Evolutionary conservation across 2,888 invertebrate genomes (phyloP).

Genomic region (Latrodectus hesperus): DNA sequence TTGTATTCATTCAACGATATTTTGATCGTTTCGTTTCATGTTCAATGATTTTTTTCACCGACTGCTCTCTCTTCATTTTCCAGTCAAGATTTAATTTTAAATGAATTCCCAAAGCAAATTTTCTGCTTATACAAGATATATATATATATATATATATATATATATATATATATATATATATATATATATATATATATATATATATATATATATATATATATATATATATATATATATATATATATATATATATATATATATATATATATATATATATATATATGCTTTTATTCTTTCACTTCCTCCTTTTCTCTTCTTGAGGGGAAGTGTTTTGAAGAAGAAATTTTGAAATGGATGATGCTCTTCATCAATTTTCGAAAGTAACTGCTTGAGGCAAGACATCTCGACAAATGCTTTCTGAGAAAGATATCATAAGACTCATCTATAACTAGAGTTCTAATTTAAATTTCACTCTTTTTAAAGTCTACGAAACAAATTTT

Average conservation of each 20-base stretch:
- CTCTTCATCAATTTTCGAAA: slow-evolving; percentile 1
- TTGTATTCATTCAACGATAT: slow-evolving; percentile 42
- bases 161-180: too few species aligned
- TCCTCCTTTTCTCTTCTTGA: background rate
- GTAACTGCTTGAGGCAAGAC: background rate
- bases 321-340: background rate
- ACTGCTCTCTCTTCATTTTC: slow-evolving; percentile 36
- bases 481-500: background rate
- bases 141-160: slow-evolving; percentile 8
- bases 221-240: slow-evolving; percentile 11
- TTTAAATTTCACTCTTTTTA: slow-evolving; percentile 5
- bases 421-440: background rate
- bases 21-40: slow-evolving; percentile 15
- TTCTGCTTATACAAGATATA: slow-evolving; percentile 37
- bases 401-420: background rate
- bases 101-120: slow-evolving; percentile 45
- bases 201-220: too few species aligned
- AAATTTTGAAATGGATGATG: background rate
- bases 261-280: too few species aligned
- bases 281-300: background rate
- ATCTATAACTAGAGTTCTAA: background rate
- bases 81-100: slow-evolving; percentile 53
- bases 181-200: slow-evolving; percentile 8
- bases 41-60: slow-evolving; percentile 38
- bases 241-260: background rate